phyloP scores from a whole-genome alignment of 2,113 vertebrate genomes.

The Chlorodrepanis virens region DNA sequence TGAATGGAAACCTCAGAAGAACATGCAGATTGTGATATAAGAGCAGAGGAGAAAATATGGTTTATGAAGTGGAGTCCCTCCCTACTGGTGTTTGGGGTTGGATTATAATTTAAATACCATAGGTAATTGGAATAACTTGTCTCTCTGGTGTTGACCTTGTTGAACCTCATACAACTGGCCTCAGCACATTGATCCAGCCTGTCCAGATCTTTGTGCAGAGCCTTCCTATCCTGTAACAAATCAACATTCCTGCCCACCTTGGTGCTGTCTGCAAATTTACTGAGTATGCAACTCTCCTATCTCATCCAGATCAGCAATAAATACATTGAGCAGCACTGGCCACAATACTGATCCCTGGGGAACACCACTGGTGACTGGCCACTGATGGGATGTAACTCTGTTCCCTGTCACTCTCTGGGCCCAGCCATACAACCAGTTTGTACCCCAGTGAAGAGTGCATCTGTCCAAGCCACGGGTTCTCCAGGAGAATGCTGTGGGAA shows the following conservation, averaged over 20 bases:
- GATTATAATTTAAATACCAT: not conserved
- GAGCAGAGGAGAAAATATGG: not conserved
- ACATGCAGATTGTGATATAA: not conserved
- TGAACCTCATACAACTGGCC: not conserved
- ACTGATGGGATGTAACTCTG: not conserved
- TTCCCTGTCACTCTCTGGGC: not conserved
- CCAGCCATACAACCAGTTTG: not conserved
- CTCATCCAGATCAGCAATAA: fast-evolving
- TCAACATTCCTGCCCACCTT: fast-evolving
- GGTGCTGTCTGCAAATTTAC: not conserved
- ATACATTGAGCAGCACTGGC: not conserved
- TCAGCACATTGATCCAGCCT: fast-evolving
- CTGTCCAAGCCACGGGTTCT: not conserved
- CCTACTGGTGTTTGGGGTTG: not conserved
- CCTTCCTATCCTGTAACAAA: not conserved
- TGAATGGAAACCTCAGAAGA: not conserved
- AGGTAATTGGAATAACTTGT: not conserved
- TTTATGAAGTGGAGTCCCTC: not conserved
- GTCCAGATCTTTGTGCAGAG: not conserved
- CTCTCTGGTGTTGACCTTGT: not conserved
- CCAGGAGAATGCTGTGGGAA: not conserved
- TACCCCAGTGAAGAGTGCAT: not conserved
- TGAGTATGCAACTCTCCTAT: not conserved
- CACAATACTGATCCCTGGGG: not conserved
- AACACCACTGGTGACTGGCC: not conserved